A percentile compares a stretch with the other conserved stretches of the same genome.
Conservation (phyloP, 1,140 invertebrate genomes). For the Fopius arisanus region DNA sequence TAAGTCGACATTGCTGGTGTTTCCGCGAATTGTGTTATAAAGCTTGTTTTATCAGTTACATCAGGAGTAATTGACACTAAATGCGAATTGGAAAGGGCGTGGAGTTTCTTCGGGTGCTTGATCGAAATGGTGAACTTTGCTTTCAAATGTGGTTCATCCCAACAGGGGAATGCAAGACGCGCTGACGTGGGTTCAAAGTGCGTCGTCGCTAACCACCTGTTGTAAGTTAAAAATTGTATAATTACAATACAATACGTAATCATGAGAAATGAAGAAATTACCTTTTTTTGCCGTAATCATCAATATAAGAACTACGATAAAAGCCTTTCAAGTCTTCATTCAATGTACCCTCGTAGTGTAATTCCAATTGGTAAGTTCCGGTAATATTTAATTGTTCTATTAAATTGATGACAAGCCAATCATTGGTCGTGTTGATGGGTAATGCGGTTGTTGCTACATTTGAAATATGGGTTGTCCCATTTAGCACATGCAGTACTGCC, state of each 20-base stretch:
- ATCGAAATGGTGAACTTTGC: slow-evolving; percentile 67
- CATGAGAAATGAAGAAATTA: slow-evolving; percentile 33
- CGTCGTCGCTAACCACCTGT: slow-evolving; percentile 65
- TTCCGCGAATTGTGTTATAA: slow-evolving; percentile 30
- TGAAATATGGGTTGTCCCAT: no score
- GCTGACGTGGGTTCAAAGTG: slow-evolving; percentile 78
- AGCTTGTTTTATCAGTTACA: neutral
- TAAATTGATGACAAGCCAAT: slow-evolving; percentile 11
- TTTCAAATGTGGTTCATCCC: slow-evolving; percentile 75
- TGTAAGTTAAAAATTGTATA: slow-evolving; percentile 9
- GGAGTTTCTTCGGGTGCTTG: slow-evolving; percentile 49
- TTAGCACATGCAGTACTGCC: neutral
- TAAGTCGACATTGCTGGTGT: slow-evolving; percentile 75
- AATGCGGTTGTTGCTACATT: no score
- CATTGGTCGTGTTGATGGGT: neutral
- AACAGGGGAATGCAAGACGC: slow-evolving; percentile 76
- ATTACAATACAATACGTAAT: neutral
- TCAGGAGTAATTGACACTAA: slow-evolving; percentile 44
- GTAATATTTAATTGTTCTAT: rapidly evolving
- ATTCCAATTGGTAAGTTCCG: slow-evolving; percentile 6
- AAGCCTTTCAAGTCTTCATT: slow-evolving; percentile 38
- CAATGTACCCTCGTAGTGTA: slow-evolving; percentile 32
- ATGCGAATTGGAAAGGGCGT: slow-evolving; percentile 77
- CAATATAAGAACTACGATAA: slow-evolving; percentile 38
- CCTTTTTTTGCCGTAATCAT: slow-evolving; percentile 14